phyloP scores from a whole-genome alignment of 2,888 invertebrate genomes.

The Hyposoter dolosus region DNA sequence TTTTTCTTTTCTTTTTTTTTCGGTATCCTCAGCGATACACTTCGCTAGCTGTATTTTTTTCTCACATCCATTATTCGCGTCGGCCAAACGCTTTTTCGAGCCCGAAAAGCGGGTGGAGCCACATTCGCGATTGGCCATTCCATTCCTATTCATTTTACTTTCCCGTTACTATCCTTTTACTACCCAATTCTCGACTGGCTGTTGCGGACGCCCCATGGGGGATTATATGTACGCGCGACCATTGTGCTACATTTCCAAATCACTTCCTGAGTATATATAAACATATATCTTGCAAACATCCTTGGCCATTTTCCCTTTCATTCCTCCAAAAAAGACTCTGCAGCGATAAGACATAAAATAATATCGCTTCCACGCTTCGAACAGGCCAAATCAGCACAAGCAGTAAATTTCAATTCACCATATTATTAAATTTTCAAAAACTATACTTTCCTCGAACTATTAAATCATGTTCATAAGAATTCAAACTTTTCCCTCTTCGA shows the following conservation, averaged over 20 bases:
- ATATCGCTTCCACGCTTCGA: slow-evolving; percentile 36
- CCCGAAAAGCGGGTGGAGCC: not conserved
- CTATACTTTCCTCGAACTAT: slow-evolving; percentile 19
- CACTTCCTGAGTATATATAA: slow-evolving; percentile 73
- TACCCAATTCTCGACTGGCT: slow-evolving; percentile 73
- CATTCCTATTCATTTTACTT: slow-evolving; percentile 76
- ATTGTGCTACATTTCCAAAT: slow-evolving; percentile 66
- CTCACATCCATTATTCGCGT: not conserved
- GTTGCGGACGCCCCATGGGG: slow-evolving; percentile 70
- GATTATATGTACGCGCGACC: slow-evolving; percentile 75
- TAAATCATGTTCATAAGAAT: not conserved
- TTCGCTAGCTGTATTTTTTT: not conserved
- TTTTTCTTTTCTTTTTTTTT: not conserved
- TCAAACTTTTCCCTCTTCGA: not conserved
- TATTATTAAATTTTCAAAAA: slow-evolving; percentile 28
- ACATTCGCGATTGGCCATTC: slow-evolving; percentile 24
- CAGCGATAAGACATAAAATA: slow-evolving; percentile 36
- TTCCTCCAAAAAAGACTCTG: slow-evolving; percentile 19
- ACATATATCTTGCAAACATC: slow-evolving; percentile 4
- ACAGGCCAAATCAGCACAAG: slow-evolving; percentile 33
- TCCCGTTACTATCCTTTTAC: slow-evolving; percentile 76
- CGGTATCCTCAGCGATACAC: not conserved
- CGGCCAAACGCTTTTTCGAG: slow-evolving; percentile 1
- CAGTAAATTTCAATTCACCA: slow-evolving; percentile 40
- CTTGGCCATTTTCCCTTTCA: slow-evolving; percentile 16